Percentiles rank a stretch among this genome's conserved stretches.
Evolutionary conservation across 2,888 invertebrate genomes (phyloP).

Genomic region (Pegoplata infirma): DNA sequence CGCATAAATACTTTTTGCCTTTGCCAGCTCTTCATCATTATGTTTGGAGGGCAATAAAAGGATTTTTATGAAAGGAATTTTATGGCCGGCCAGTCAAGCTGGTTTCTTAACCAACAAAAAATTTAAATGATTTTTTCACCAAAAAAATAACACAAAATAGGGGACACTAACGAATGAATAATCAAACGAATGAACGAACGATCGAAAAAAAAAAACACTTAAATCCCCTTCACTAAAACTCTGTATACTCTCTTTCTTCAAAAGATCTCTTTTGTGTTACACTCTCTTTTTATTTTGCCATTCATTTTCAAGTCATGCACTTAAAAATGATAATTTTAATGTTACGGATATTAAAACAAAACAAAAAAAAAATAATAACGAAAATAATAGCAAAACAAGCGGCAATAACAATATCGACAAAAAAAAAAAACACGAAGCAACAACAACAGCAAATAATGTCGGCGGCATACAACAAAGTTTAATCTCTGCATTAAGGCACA

Average conservation of each 20-base stretch:
- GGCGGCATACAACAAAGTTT: conserved; percentile 72
- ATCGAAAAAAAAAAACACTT: neutral
- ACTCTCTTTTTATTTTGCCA: conserved; percentile 25
- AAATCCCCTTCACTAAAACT: neutral
- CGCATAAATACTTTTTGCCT: conserved; percentile 70
- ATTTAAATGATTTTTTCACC: neutral
- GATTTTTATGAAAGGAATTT: conserved; percentile 57
- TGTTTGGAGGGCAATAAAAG: conserved; percentile 53
- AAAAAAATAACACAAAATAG: conserved; percentile 1
- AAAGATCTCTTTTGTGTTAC: neutral
- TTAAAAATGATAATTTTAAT: conserved; percentile 51
- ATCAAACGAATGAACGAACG: no score
- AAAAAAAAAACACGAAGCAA: conserved; percentile 53
- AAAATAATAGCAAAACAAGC: conserved; percentile 20
- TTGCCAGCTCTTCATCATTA: neutral
- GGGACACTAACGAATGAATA: neutral
- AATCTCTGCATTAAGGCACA: conserved; percentile 78
- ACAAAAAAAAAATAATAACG: conserved; percentile 34
- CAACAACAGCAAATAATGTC: conserved; percentile 61
- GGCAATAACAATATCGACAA: conserved; percentile 8
- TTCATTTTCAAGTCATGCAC: conserved; percentile 38
- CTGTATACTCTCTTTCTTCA: neutral
- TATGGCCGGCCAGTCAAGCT: conserved; percentile 57
- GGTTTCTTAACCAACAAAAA: conserved; percentile 38
- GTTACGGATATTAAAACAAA: conserved; percentile 55